These are phyloP conservation scores for Chalcosyrphus nemorum DNA, from an alignment of 2,888 invertebrate genomes.

Conservation along the genomic window DNA sequence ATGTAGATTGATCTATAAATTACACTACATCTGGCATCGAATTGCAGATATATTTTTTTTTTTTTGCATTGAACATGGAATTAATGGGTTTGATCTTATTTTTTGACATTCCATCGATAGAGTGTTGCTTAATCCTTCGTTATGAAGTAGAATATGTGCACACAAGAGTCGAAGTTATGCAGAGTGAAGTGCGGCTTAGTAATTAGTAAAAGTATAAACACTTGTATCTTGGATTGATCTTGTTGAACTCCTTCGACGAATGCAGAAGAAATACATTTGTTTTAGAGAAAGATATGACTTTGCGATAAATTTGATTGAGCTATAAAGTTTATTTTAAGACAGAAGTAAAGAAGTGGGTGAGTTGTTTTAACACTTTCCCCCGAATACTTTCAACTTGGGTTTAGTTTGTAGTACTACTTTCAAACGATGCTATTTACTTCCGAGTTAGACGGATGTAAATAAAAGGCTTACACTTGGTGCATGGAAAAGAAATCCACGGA, in stretches of 20 bases:
- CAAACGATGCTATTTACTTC: background rate
- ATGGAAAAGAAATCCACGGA: too few species aligned
- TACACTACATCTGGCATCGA: background rate
- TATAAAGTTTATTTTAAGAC: background rate
- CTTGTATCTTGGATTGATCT: background rate
- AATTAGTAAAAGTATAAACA: conserved; percentile 18
- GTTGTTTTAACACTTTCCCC: background rate
- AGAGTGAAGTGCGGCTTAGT: background rate
- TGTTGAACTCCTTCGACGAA: background rate
- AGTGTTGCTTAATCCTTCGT: conserved; percentile 51
- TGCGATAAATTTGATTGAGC: background rate
- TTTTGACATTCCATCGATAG: conserved; percentile 47
- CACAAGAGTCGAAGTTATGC: background rate
- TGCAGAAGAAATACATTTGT: background rate
- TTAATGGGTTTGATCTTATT: conserved; percentile 69
- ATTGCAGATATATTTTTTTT: background rate
- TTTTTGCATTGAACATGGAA: conserved; percentile 29
- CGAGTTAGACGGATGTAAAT: background rate
- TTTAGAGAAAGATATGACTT: background rate
- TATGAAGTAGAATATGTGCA: background rate
- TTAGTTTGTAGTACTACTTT: background rate
- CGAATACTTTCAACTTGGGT: background rate
- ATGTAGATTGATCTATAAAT: conserved; percentile 28
- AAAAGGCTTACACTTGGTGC: too few species aligned
- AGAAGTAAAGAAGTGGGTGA: background rate